phyloP scores from a whole-genome alignment of 2,888 invertebrate species.

The Dascillus cervinus region DNA sequence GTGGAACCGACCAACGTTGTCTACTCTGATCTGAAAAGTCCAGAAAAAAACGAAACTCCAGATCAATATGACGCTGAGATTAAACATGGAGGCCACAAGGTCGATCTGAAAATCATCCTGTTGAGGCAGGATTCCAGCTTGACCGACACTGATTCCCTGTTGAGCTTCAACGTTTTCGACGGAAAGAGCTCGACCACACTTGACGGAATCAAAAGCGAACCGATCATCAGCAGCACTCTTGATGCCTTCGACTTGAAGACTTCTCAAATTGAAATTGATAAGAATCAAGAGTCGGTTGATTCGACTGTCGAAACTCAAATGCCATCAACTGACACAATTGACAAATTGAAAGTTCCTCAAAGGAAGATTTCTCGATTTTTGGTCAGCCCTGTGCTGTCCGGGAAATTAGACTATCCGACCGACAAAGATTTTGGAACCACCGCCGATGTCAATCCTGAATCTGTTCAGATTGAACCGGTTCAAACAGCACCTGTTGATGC shows the following conservation, averaged over 20 bases:
- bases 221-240: conserved; percentile 3
- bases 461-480: conserved; percentile 9
- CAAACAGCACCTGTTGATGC: conserved; percentile 24
- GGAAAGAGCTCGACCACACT: conserved; percentile 3
- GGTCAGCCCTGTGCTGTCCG: conserved; percentile 70
- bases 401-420: conserved; percentile 41
- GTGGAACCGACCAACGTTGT: conserved; percentile 26
- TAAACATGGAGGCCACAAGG: conserved; percentile 32
- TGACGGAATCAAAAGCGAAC: conserved; percentile 1
- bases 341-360: conserved; percentile 42
- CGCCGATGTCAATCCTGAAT: conserved; percentile 5
- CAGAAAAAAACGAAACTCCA: neutral
- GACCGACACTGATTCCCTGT: conserved; percentile 6
- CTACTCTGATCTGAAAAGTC: conserved; percentile 14
- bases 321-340: conserved; percentile 7
- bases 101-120: conserved; percentile 35
- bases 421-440: conserved; percentile 31
- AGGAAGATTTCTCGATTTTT: conserved; percentile 75
- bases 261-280: conserved; percentile 6
- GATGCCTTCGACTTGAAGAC: neutral
- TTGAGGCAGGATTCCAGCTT: conserved; percentile 20
- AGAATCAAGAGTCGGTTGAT: conserved; percentile 16
- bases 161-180: conserved; percentile 5
- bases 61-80: conserved; percentile 7
- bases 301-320: conserved; percentile 16